Conservation (phyloP, 1,140 invertebrate genomes). For the Coenobita brevimanus region DNA sequence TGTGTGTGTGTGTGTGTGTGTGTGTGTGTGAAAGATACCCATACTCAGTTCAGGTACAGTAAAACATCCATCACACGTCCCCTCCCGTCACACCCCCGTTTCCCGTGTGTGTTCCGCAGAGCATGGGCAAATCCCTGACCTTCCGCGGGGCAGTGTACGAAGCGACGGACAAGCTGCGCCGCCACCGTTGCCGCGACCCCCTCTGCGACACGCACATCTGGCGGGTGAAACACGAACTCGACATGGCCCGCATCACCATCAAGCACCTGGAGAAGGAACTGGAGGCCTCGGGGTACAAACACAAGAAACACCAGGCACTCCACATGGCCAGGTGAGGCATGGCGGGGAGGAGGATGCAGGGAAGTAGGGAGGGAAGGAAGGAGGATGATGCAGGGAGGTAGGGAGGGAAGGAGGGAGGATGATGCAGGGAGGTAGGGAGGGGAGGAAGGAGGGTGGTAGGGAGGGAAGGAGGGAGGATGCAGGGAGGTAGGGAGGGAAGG, state of each 20-base stretch:
- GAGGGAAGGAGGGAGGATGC: no score
- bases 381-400: no score
- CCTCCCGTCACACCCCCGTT: no score
- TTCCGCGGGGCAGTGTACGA: slow-evolving; percentile 93
- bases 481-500: no score
- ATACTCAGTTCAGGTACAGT: no score
- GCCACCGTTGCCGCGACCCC: slow-evolving; percentile 67
- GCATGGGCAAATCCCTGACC: slow-evolving; percentile 87
- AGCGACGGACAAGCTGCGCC: slow-evolving; percentile 78
- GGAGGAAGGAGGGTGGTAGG: no score
- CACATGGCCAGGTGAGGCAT: not conserved
- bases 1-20: no score
- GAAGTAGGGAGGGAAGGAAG: no score
- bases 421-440: no score
- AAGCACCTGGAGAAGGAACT: slow-evolving; percentile 86
- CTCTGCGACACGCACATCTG: slow-evolving; percentile 78
- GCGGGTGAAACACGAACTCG: slow-evolving; percentile 91
- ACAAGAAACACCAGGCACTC: not conserved
- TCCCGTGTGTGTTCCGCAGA: slow-evolving; percentile 72
- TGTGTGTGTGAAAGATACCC: no score
- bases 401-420: not conserved
- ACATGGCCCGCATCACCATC: slow-evolving; percentile 86
- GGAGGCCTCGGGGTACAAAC: slow-evolving; percentile 40
- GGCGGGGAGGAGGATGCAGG: no score
- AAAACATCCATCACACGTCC: no score